Base-by-base conservation (phyloP, 2,888 invertebrate genomes). In the Spilosoma lubricipeda region DNA sequence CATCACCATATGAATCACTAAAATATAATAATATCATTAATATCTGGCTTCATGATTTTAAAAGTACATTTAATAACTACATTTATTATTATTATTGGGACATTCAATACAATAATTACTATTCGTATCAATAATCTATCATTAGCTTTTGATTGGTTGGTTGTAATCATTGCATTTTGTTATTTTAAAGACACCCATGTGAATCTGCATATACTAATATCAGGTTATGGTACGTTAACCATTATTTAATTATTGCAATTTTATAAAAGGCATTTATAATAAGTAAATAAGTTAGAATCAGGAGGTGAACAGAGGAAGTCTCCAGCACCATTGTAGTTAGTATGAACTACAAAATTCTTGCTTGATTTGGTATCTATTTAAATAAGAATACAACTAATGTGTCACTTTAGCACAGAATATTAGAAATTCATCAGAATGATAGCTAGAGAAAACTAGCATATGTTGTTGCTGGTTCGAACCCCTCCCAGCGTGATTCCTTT, bases 1-100 rank as follows among this genome's bases (percentile, higher is more conserved):
- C 73, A 73, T 66, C 30, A 73, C 52, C 56, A 52, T 69, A 36
- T 65, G 65, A 36, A 70, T 64, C 42, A 70, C 63, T 69, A 33
- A n/a, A 36, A 36, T 69, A 52, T n/a, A 65, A 68, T 33, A 52
- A 18, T 3, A 67, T 45, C 67, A 67, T 67, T 45, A 27, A 20
- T 42, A 1, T 42, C 27, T 27, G 18, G 2, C 18, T 18, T 45
- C 9, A 27, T 11, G 20, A 27, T 27, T 18, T 33, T 67, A 42
- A 27, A 7, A 42, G 42, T 42, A 27, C 9, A 67, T 45, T 30
- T 67, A 20, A 67, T 11, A 0, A 67, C 27, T 42, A 42, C 18
- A 59, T 27, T 27, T 15, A 3, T 27, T 27, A 15, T 27, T 59
- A 11, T n/a, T 23, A 56, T n/a, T 13, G 13, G 13, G n/a, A 15